Base-by-base conservation (phyloP, 2,888 invertebrate genomes). In the Drosophila falleni region DNA sequence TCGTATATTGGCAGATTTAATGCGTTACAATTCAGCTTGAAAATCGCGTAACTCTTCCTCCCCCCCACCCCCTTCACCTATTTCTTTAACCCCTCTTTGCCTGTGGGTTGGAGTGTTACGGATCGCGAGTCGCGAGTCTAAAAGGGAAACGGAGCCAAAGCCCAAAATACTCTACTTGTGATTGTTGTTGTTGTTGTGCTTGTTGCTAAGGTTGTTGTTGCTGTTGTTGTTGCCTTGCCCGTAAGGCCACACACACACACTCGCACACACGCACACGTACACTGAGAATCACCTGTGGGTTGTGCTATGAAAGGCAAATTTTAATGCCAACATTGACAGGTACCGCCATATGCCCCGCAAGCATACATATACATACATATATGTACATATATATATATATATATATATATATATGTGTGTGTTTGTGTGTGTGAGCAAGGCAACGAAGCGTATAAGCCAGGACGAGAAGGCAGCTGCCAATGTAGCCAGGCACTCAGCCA, bases 241-340 rank as follows among this genome's bases (percentile, higher is more conserved):
- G 55, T 33, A 51, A 62, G 56, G 42, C 63, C 51, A 37, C 51
- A 51, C 26, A 49, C 31, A 71, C 51, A 46, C 47, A 29, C 51
- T 49, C 26, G 49, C 26, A 71, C 51, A 49, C 46, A 35, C 49
- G 19, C 46, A 42, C 42, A 35, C 15, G 13, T 26, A 23, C 37
- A 15, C 9, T 19, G 42, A 26, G 41, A 46, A 61, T 51, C 67
- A 71, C 71, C 73, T 86, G 80, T 80, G 86, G 80, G 78, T 88
- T 61, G 80, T 80, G 74, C 73, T 75, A 80, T 80, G 76, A 79
- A 80, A 88, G 75, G 85, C 78, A 86, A 86, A 86, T 86, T 88
- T 86, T 86, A 88, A 86, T 86, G 81, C 87, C 84, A 86, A 86
- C 80, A 88, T 88, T 83, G 88, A 77, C 89, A 81, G 73, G 67